Evolutionary conservation across 2,113 vertebrate genomes (phyloP).

Genomic region (Nansenia antarctica): DNA sequence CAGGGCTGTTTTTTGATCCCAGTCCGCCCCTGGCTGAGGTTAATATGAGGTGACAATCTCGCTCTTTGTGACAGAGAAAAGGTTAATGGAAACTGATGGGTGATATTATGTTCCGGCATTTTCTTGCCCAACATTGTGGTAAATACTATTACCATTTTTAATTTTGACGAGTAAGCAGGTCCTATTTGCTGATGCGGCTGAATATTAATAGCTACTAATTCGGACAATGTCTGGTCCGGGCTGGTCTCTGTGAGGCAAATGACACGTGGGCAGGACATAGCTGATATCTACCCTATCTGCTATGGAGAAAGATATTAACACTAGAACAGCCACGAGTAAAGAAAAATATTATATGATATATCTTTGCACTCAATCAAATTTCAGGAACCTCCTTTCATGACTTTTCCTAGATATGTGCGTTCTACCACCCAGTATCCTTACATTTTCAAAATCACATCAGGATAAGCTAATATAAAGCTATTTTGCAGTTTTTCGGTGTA

Average conservation of each 20-base stretch:
- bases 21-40: no score
- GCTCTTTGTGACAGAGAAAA: not conserved
- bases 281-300: not conserved
- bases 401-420: no score
- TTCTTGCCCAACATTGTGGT: not conserved
- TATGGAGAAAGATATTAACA: not conserved
- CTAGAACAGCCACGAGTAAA: no score
- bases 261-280: not conserved
- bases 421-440: no score
- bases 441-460: no score
- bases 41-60: not conserved
- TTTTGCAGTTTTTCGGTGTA: no score
- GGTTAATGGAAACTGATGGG: conserved; percentile 8
- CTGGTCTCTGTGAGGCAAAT: not conserved
- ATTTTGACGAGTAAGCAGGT: not conserved
- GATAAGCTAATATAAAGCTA: no score
- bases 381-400: no score
- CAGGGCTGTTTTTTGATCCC: no score
- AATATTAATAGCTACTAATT: conserved; percentile 6
- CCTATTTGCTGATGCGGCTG: not conserved
- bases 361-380: no score
- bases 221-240: not conserved
- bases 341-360: no score
- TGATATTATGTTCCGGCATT: not conserved
- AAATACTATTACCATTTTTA: conserved; percentile 3